A percentile compares a stretch with the other conserved stretches of the same genome.
phyloP scores from a whole-genome alignment of 2,888 invertebrate genomes.

The Oligia fasciuncula region DNA sequence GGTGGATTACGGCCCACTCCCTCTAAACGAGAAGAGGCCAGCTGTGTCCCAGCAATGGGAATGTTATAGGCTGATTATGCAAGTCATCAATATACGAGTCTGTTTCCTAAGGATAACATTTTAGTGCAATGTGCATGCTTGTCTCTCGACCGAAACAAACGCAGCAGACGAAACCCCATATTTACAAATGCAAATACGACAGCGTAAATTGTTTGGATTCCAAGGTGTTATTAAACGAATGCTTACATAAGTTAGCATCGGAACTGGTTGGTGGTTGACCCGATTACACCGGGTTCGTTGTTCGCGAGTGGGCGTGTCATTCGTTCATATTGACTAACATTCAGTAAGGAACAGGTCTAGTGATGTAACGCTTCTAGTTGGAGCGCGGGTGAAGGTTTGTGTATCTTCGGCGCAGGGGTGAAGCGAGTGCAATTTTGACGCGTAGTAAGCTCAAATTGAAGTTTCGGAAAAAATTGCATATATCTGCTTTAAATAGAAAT shows the following conservation, averaged over 20 bases:
- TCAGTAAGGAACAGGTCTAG: conserved; percentile 34
- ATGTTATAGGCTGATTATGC: neutral
- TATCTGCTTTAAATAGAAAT: neutral
- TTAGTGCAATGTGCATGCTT: neutral
- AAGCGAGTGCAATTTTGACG: neutral
- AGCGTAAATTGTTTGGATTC: conserved; percentile 9
- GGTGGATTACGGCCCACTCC: neutral
- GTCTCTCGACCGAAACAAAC: neutral
- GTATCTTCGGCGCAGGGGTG: neutral
- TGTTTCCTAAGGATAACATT: neutral
- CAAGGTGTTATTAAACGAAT: conserved; percentile 38
- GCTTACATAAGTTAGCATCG: conserved; percentile 58
- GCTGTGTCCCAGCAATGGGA: neutral
- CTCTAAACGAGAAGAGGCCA: neutral
- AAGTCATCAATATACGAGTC: neutral
- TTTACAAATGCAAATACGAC: conserved; percentile 27
- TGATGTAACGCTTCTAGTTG: conserved; percentile 45
- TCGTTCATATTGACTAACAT: conserved; percentile 61
- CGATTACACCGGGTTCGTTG: conserved; percentile 77
- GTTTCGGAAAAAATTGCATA: rapidly evolving
- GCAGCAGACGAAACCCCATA: conserved; percentile 6
- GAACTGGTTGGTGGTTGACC: conserved; percentile 72
- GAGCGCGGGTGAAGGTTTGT: conserved; percentile 16
- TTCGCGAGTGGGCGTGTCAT: conserved; percentile 78
- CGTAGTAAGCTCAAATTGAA: neutral